These are phyloP conservation scores for Empis livida DNA, from an alignment of 2,888 invertebrate species.

Conservation along the genomic window DNA sequence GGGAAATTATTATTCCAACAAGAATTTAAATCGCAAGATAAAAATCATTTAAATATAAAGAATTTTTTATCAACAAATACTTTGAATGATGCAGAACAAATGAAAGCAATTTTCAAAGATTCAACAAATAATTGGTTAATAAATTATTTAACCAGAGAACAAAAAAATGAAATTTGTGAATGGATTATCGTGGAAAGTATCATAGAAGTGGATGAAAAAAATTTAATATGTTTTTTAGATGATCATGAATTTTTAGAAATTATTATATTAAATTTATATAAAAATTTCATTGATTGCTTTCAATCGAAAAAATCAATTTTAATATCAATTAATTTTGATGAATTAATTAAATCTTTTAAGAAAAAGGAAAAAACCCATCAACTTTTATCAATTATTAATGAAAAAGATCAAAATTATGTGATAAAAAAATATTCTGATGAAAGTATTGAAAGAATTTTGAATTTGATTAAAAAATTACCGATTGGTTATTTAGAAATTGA, in stretches of 20 bases:
- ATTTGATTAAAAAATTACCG: conserved; percentile 20
- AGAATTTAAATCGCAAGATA: too few relatives aligned
- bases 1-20: conserved; percentile 15
- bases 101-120: conserved; percentile 15
- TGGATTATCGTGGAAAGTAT: conserved; percentile 8
- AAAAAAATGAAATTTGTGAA: conserved; percentile 20
- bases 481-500: conserved; percentile 19
- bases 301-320: conserved; percentile 17
- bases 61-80: conserved; percentile 14
- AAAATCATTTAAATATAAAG: conserved; percentile 9
- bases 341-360: conserved; percentile 3
- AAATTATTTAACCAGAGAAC: conserved; percentile 16
- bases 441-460: conserved; percentile 13
- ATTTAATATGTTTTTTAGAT: conserved; percentile 8
- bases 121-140: conserved; percentile 18
- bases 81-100: conserved; percentile 13
- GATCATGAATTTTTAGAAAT: conserved; percentile 25
- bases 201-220: conserved; percentile 7
- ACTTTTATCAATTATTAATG: conserved; percentile 4
- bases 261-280: conserved; percentile 17
- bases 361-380: conserved; percentile 5
- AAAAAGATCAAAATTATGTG: conserved; percentile 6
- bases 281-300: conserved; percentile 14
- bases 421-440: conserved; percentile 16
- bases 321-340: conserved; percentile 14